Evolutionary conservation across 2,113 vertebrate genomes (phyloP).

Genomic region (Nymphicus hollandicus): DNA sequence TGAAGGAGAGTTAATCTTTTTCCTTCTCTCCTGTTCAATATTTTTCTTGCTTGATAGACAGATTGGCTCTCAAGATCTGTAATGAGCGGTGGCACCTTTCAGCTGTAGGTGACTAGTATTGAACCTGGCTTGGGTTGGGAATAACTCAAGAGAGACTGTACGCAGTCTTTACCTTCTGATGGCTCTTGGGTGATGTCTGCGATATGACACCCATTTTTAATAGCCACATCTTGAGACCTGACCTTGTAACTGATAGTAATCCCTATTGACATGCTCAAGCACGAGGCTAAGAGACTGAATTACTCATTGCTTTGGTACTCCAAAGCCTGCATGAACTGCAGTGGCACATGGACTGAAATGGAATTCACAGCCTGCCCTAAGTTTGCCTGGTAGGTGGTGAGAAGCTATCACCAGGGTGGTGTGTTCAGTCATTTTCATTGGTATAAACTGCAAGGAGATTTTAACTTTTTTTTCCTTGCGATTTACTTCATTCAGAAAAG

Average conservation of each 20-base stretch:
- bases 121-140: neutral
- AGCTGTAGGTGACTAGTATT: neutral
- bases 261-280: neutral
- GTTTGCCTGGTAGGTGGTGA: neutral
- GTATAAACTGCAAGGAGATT: neutral
- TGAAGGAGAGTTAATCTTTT: slow-evolving; percentile 27
- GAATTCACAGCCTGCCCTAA: neutral
- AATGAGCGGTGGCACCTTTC: neutral
- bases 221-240: neutral
- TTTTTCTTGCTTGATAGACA: neutral
- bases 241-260: neutral
- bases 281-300: neutral
- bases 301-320: neutral
- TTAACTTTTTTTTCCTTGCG: neutral
- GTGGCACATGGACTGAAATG: neutral
- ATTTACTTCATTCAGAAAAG: neutral
- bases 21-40: slow-evolving; percentile 13
- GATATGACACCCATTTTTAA: neutral
- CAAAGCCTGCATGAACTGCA: neutral
- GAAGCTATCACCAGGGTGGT: neutral
- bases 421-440: neutral
- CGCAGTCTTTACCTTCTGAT: accelerated
- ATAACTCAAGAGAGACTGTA: neutral
- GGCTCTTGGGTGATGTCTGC: neutral
- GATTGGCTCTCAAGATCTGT: neutral